Evolutionary conservation across 2,113 vertebrate species (phyloP).

Genomic region (Craseonycteris thonglongyai): DNA sequence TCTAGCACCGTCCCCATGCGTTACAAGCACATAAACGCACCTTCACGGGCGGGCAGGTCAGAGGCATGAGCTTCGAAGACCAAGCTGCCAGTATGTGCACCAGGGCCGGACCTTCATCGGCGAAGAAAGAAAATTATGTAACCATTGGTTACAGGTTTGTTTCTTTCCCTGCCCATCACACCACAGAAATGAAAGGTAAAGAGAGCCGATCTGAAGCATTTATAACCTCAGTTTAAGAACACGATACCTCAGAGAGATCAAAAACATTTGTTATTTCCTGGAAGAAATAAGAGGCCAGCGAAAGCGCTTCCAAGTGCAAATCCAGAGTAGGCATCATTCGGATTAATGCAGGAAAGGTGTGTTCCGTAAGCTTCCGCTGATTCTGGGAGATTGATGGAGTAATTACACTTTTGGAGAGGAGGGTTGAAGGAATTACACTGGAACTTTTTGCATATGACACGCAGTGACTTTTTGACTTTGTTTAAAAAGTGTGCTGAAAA

Average conservation of each 20-base stretch:
- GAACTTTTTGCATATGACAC: background rate
- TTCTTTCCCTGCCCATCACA: background rate
- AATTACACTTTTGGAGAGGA: constrained; percentile 25
- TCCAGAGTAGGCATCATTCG: background rate
- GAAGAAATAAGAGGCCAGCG: background rate
- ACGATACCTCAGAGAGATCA: background rate
- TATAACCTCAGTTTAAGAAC: background rate
- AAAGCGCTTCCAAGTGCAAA: constrained; percentile 35
- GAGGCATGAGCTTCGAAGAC: background rate
- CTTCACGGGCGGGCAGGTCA: background rate
- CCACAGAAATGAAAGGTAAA: background rate
- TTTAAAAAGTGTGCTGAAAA: constrained; percentile 39
- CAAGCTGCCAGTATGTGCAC: accelerated
- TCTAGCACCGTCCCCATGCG: background rate
- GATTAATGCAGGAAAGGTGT: background rate
- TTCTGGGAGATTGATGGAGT: background rate
- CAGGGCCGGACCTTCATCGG: background rate
- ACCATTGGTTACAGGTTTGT: background rate
- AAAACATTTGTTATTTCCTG: background rate
- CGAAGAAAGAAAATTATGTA: background rate
- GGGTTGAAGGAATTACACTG: background rate
- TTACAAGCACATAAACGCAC: background rate
- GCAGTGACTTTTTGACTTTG: background rate
- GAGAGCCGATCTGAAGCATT: background rate
- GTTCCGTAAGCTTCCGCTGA: background rate